Base-by-base conservation (phyloP, 2,113 vertebrate genomes). In the Scatophagus argus region DNA sequence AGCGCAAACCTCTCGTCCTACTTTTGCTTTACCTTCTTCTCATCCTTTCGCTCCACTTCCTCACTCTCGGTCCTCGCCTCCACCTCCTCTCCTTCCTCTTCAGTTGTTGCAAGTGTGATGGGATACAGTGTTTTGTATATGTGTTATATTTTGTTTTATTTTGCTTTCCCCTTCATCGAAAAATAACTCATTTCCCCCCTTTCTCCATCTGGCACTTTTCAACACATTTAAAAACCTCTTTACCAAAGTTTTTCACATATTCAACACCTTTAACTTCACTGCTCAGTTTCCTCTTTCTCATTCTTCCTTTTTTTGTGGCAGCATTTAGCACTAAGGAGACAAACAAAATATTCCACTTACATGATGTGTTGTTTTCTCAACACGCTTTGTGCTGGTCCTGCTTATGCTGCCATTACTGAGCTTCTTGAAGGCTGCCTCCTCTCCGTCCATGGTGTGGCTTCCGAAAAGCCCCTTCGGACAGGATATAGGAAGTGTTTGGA, bases 1-100 rank as follows among this genome's bases (percentile, higher is more conserved):
- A 87, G 84, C 81, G 81, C 88, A 85, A 84, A 85, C 87, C 90
- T 83, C 88, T 74, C 63, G 87, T 91, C 87, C 90, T 90, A 88
- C 85, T 92, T 93, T 89, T 74, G 77, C 74, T 79, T 87, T 86
- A 80, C 67, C 86, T 87, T 70, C 67, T 69, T 86, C 84, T 85
- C 75, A 59, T 86, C 64, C 83, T 46, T 64, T 60, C 13, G 11
- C 74, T 83, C 29, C 44, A 67, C 59, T 73, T 69, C 62, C 62
- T 70, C 69, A 4, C 64, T 73, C 46, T 60, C 60, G 58, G 65
- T 27, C 61, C 59, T 58, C 36, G 61, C 71, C 43, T 64, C 84
- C 77, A 61, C 58, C 78, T 66, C 60, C 59, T 74, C 81, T 29
- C 21, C 39, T 71, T 76, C 77, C 36, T 74, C 36, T 73, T 64